These are phyloP conservation scores for Strongylocentrotus purpuratus DNA, from an alignment of 35 echinoderm and acorn worm species.

Conservation along the genomic window DNA sequence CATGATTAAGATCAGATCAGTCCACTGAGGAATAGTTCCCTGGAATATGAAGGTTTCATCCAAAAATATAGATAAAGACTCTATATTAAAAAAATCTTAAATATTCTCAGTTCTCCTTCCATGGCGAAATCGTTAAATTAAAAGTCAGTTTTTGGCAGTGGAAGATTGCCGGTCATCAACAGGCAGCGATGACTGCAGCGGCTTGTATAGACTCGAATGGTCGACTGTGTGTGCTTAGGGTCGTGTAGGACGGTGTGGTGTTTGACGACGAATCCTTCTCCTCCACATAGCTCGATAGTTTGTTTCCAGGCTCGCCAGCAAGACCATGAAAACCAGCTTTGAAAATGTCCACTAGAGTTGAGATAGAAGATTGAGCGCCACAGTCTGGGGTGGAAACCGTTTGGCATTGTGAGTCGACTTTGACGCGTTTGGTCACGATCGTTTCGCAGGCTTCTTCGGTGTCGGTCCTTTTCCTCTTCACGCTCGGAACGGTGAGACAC, in stretches of 20 bases:
- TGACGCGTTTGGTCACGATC: slow-evolving; percentile 66
- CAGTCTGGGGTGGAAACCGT: slow-evolving; percentile 43
- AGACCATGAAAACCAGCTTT: slow-evolving; percentile 90
- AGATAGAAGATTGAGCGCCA: slow-evolving; percentile 67
- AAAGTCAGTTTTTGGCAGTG: slow-evolving; percentile 26
- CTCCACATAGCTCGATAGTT: slow-evolving; percentile 20
- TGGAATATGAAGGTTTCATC: background rate
- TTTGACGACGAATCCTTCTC: background rate
- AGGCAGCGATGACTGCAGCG: slow-evolving; percentile 61
- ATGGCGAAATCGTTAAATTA: background rate
- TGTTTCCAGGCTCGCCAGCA: slow-evolving; percentile 70
- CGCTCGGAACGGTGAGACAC: slow-evolving; percentile 3
- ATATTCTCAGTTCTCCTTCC: background rate
- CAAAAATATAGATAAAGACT: background rate
- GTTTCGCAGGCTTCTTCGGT: slow-evolving; percentile 75
- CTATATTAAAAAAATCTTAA: background rate
- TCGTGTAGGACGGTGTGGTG: slow-evolving; percentile 5
- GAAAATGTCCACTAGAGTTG: slow-evolving; percentile 90
- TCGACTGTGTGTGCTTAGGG: slow-evolving; percentile 9
- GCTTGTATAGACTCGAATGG: slow-evolving; percentile 57
- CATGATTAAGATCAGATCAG: background rate
- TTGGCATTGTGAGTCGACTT: slow-evolving; percentile 63
- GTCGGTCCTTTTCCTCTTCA: slow-evolving; percentile 75
- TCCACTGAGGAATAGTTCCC: background rate
- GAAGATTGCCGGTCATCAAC: slow-evolving; percentile 20